Base-by-base conservation (phyloP, 2,797 vertebrate species). In the Fistularia tabacaria region DNA sequence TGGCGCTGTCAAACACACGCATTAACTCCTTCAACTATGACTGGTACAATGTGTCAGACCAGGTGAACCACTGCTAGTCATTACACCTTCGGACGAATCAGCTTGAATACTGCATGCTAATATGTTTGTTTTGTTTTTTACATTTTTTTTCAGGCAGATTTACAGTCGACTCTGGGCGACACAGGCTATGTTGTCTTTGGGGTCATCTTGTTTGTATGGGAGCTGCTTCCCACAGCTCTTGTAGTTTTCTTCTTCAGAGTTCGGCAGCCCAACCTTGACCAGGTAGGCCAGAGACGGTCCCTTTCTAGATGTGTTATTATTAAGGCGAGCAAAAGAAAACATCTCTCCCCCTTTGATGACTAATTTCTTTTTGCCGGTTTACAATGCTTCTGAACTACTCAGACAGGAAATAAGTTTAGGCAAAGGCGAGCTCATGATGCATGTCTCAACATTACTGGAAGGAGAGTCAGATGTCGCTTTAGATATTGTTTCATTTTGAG, bases 11-110 rank as follows among this genome's bases (percentile, higher is more conserved):
- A 3, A 92, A 93, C 84, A 93, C 90, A 72, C 92, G 77, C 36
- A 91, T 97, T 3, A 93, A 92, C 74, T 94, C 95, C 14, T 97
- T 98, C 47, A 94, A 98, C 80, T 98, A 95, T 0, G 95, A 96
- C 87, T 98, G 95, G 96, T 99, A 99, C 91, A 97, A 98, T 9
- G 95, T 99, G 7, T 97, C 96, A 12, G 96, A 99, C 86, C 96
- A 98, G 96, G 96, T 92, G 56, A 76, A 4, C 55, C 52, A 10
- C 43, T 9, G 0, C 7, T 11, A 12, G 8, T 10, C 9, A 9
- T 7, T 45, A 13, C 43, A 10, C 9, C 11, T 7, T 7, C 11
- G 9, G 9, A 45, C 11, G 5, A 3, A 25, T 25, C 25, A 3
- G 25, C 25, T 2, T 25, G 25, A 25, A 25, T 25, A 25, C 25